phyloP scores from a whole-genome alignment of 2,113 vertebrate species.

The Cottus gobio region DNA sequence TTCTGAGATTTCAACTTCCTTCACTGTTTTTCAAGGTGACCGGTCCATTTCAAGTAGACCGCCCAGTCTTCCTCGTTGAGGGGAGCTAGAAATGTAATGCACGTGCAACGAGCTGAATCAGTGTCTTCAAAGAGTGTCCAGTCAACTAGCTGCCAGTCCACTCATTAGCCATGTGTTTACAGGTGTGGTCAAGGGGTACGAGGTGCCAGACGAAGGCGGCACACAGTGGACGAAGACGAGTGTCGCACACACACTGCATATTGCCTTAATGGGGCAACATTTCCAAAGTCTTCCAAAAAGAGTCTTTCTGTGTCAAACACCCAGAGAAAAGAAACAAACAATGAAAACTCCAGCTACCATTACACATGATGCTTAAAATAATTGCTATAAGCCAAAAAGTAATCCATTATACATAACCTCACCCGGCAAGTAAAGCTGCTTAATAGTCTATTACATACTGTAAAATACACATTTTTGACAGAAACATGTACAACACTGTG shows the following conservation, averaged over 20 bases:
- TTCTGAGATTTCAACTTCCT: constrained; percentile 18
- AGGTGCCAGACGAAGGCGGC: background rate
- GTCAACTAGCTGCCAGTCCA: background rate
- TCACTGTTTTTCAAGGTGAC: constrained; percentile 8
- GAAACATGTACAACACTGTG: background rate
- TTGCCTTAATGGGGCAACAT: constrained; percentile 27
- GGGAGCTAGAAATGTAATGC: constrained; percentile 7
- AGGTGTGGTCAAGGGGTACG: background rate
- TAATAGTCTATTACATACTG: background rate
- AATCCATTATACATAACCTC: background rate
- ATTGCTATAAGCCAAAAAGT: background rate
- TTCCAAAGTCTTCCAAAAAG: background rate
- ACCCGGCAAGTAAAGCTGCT: background rate
- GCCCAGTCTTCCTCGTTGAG: background rate
- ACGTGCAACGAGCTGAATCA: constrained; percentile 5
- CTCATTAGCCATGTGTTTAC: constrained; percentile 15
- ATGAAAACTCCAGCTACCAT: background rate
- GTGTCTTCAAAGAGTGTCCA: constrained; percentile 1
- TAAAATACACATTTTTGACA: constrained; percentile 5
- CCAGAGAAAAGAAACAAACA: background rate
- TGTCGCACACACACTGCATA: background rate
- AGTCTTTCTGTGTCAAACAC: background rate
- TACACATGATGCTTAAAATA: background rate
- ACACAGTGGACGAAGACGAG: background rate
- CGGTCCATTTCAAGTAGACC: background rate